Conservation (phyloP, 1,140 invertebrate genomes). For the Drosophila rhopaloa region DNA sequence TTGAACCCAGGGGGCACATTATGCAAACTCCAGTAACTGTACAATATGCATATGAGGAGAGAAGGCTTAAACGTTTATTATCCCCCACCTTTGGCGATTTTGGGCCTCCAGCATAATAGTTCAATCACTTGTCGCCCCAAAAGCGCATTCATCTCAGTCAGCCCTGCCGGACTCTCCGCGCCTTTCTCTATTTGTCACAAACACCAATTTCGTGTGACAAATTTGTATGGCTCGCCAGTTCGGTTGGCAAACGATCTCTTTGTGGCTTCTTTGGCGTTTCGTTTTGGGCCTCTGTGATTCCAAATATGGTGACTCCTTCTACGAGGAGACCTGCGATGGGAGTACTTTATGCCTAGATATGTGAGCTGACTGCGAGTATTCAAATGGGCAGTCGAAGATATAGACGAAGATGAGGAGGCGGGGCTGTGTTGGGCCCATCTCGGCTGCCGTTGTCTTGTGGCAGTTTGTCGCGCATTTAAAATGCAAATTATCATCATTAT, state of each 20-base stretch:
- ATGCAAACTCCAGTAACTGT: slow-evolving; percentile 40
- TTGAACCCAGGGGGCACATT: slow-evolving; percentile 5
- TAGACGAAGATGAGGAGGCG: background rate
- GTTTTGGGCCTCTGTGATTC: slow-evolving; percentile 28
- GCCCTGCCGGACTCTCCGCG: slow-evolving; percentile 1
- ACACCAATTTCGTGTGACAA: slow-evolving; percentile 83
- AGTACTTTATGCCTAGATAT: slow-evolving; percentile 74
- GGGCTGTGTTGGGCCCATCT: background rate
- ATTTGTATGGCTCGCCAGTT: slow-evolving; percentile 67
- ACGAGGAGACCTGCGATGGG: slow-evolving; percentile 27
- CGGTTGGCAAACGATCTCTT: slow-evolving; percentile 49
- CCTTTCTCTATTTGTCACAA: slow-evolving; percentile 77
- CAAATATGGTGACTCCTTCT: slow-evolving; percentile 72
- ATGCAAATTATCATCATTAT: slow-evolving; percentile 83
- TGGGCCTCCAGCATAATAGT: slow-evolving; percentile 66
- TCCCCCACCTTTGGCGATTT: slow-evolving; percentile 40
- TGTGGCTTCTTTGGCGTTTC: slow-evolving; percentile 35
- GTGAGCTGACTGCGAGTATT: slow-evolving; percentile 53
- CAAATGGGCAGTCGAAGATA: slow-evolving; percentile 59
- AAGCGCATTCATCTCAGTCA: slow-evolving; percentile 26
- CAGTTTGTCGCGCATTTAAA: slow-evolving; percentile 80
- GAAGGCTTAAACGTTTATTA: slow-evolving; percentile 51
- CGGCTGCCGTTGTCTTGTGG: slow-evolving; percentile 41
- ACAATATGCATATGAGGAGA: slow-evolving; percentile 56
- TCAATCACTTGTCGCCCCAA: slow-evolving; percentile 78